Percentiles rank a stretch among this genome's conserved stretches.
Evolutionary conservation across 2,797 vertebrate species (phyloP).

Genomic region (Aeoliscus strigatus): DNA sequence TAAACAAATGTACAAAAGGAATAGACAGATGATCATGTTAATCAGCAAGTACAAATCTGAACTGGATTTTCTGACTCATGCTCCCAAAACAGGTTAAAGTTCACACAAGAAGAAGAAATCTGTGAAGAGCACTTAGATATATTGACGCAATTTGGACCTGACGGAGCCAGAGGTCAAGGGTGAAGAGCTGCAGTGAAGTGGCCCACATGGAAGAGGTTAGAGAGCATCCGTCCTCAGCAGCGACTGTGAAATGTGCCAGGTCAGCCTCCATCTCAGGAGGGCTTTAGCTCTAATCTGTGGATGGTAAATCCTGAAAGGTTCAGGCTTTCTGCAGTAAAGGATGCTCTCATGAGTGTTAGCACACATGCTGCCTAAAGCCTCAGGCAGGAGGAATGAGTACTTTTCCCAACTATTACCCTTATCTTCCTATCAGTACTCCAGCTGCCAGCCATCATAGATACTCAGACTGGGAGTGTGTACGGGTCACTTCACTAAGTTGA

Average conservation of each 20-base stretch:
- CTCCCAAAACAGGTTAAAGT: too few relatives aligned
- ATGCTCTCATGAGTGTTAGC: conserved; percentile 32
- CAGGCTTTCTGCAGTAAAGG: conserved; percentile 26
- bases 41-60: too few relatives aligned
- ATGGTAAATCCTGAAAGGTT: conserved; percentile 39
- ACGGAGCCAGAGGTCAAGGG: conserved; percentile 17
- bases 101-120: too few relatives aligned
- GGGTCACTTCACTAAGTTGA: conserved; percentile 28
- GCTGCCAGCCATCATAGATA: conserved; percentile 19
- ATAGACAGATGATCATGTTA: background rate
- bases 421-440: conserved; percentile 23
- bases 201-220: conserved; percentile 18
- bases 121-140: background rate
- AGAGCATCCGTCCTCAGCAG: conserved; percentile 17
- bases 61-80: too few relatives aligned
- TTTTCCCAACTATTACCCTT: conserved; percentile 29
- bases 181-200: conserved; percentile 9
- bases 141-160: background rate
- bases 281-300: conserved; percentile 44
- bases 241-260: conserved; percentile 29
- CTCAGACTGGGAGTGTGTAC: background rate
- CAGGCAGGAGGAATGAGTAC: conserved; percentile 13
- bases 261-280: conserved; percentile 48
- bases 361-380: conserved; percentile 18
- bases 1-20: background rate